These are phyloP conservation scores for Dicycla oo DNA, from an alignment of 2,888 invertebrate genomes.

Conservation along the genomic window DNA sequence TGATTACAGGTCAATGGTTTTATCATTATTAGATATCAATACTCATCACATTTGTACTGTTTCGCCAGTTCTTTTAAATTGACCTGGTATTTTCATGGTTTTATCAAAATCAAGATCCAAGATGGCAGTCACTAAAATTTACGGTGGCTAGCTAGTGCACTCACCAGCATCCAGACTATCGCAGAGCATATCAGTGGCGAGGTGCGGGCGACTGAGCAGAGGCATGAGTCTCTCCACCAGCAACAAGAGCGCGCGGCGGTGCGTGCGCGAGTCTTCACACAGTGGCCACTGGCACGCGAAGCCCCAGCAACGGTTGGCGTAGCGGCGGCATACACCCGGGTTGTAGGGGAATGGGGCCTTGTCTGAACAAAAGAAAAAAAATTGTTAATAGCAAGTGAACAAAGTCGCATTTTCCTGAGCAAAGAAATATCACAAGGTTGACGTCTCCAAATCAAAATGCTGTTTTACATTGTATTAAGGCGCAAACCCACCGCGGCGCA, in stretches of 20 bases:
- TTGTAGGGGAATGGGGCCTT: slow-evolving; percentile 91
- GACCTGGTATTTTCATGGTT: no score
- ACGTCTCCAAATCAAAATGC: neutral
- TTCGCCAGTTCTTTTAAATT: no score
- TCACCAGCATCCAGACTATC: slow-evolving; percentile 96
- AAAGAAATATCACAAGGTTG: neutral
- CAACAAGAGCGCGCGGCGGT: slow-evolving; percentile 94
- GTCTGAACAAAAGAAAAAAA: slow-evolving; percentile 64
- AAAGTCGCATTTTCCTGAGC: neutral
- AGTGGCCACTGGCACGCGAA: slow-evolving; percentile 94
- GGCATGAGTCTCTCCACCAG: slow-evolving; percentile 96
- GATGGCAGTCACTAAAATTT: neutral
- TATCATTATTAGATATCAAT: neutral
- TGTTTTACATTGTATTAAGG: neutral
- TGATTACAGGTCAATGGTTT: neutral
- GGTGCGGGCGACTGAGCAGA: slow-evolving; percentile 94
- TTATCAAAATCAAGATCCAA: neutral
- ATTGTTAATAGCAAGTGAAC: neutral
- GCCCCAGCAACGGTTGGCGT: slow-evolving; percentile 94
- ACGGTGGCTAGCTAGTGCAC: neutral
- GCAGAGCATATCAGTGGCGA: slow-evolving; percentile 97
- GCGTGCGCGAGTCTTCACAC: slow-evolving; percentile 90
- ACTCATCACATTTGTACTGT: no score
- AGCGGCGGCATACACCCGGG: slow-evolving; percentile 85
- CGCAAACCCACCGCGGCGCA: no score